These are phyloP conservation scores for Alloplasta piceator DNA, from an alignment of 2,888 invertebrate genomes.

Conservation along the genomic window DNA sequence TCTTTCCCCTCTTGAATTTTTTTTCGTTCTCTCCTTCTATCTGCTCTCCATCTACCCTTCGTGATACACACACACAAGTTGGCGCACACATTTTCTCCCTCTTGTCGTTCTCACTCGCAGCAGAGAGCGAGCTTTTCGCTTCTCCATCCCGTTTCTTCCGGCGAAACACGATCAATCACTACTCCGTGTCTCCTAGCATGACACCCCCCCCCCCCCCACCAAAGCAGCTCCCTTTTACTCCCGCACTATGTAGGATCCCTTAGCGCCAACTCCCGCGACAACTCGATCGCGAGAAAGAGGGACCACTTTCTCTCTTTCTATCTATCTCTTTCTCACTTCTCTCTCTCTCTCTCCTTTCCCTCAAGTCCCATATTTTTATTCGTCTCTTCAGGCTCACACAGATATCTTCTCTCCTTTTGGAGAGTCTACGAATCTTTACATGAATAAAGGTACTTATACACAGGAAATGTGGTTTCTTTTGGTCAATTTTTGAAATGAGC, in stretches of 20 bases:
- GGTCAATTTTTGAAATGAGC: background rate
- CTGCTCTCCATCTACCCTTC: constrained; percentile 65
- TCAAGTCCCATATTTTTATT: constrained; percentile 39
- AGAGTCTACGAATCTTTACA: constrained; percentile 10
- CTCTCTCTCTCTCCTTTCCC: constrained; percentile 61
- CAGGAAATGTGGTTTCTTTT: background rate
- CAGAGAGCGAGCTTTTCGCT: constrained; percentile 55
- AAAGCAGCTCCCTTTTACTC: constrained; percentile 73
- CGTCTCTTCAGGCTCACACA: constrained; percentile 40
- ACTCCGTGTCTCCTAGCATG: constrained; percentile 80
- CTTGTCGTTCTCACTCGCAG: constrained; percentile 52
- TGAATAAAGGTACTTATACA: no score
- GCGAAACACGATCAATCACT: constrained; percentile 83
- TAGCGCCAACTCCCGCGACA: constrained; percentile 57
- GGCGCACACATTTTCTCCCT: constrained; percentile 52
- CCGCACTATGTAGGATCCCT: constrained; percentile 74
- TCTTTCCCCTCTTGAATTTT: constrained; percentile 65
- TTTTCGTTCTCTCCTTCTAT: constrained; percentile 67
- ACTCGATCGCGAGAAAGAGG: constrained; percentile 56
- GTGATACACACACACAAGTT: constrained; percentile 45
- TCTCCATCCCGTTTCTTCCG: constrained; percentile 78
- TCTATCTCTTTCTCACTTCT: constrained; percentile 25
- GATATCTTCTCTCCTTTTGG: constrained; percentile 40
- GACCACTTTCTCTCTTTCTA: constrained; percentile 41
- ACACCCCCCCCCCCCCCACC: constrained; percentile 74